Conservation (phyloP, 2,113 vertebrate genomes). For the Apistogramma diplotaenia region DNA sequence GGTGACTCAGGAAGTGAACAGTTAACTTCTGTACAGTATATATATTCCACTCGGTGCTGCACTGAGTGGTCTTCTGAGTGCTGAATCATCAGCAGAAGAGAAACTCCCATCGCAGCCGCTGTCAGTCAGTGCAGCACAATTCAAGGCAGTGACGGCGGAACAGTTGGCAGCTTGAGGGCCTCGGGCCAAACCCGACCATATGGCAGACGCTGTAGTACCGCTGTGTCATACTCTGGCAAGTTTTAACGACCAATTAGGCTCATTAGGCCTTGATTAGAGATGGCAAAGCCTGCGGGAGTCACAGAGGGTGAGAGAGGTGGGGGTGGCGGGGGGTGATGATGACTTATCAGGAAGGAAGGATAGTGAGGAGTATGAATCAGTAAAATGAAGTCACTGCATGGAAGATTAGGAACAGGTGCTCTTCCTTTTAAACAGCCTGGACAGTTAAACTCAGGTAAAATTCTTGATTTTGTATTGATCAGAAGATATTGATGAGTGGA, state of each 20-base stretch:
- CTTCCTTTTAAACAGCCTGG: not conserved
- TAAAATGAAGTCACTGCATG: conserved; percentile 29
- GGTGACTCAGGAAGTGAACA: not conserved
- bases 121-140: conserved; percentile 51
- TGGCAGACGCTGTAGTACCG: conserved; percentile 69
- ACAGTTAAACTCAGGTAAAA: conserved; percentile 17
- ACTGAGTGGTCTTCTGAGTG: conserved; percentile 19
- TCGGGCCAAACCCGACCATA: conserved; percentile 68
- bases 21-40: not conserved
- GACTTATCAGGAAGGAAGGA: conserved; percentile 54
- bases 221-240: conserved; percentile 76
- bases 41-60: not conserved
- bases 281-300: conserved; percentile 68
- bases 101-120: conserved; percentile 50
- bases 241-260: conserved; percentile 83
- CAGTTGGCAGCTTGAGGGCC: conserved; percentile 73
- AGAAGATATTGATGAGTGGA: not conserved
- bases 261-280: conserved; percentile 83
- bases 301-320: not conserved
- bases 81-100: conserved; percentile 68
- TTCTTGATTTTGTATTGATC: conserved; percentile 11
- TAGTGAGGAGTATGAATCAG: conserved; percentile 51
- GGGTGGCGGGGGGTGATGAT: not conserved
- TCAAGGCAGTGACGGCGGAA: conserved; percentile 52
- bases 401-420: conserved; percentile 61